Evolutionary conservation across 2,113 vertebrate species (phyloP), one percentile per base, ranked within the genome.

Genomic region (Rhynchomys soricoides): DNA sequence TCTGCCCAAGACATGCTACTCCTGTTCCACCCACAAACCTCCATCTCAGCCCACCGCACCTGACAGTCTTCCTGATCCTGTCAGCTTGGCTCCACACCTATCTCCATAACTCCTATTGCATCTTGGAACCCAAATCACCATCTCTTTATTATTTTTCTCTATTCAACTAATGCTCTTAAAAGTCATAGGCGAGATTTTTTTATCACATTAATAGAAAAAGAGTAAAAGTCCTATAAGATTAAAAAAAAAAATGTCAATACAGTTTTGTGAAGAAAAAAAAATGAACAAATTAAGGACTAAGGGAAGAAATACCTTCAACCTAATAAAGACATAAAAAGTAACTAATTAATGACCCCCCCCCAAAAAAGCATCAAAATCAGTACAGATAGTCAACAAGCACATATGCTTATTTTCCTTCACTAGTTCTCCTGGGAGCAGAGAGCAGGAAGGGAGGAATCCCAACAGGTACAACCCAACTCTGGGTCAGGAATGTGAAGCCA

Each of bases 131-230:
- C n/a, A 71, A 62, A 57, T 22, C 71, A 89, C 45, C 89, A 71
- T 48, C 71, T 91, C 21, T 66, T 87, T 50, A 19, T 89, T 70
- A 21, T 89, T 64, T 93, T 5, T 74, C 40, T 86, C 48, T 92
- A 87, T 59, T 95, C 37, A 94, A 68, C 64, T 73, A 85, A 83
- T 64, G 71, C 16, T 90, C 43, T 57, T 77, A 75, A 1, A 93
- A 74, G 13, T 16, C n/a, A 92, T 13, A 21, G n/a, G 37, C 10
- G 82, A 82, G 78, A 94, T 86, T 29, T 52, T 77, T 85, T 95
- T 6, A 70, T 57, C 50, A 91, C 26, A 70, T 70, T 82, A 93
- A 91, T 15, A 96, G 64, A 81, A 97, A 93, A 90, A 50, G n/a
- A 26, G 71, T 29, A 43, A 79, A 57, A 89, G 68, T 82, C 93